Evolutionary conservation across 1,140 invertebrate species (phyloP), one percentile per base, ranked within the genome.

Genomic region (Habropoda laboriosa): DNA sequence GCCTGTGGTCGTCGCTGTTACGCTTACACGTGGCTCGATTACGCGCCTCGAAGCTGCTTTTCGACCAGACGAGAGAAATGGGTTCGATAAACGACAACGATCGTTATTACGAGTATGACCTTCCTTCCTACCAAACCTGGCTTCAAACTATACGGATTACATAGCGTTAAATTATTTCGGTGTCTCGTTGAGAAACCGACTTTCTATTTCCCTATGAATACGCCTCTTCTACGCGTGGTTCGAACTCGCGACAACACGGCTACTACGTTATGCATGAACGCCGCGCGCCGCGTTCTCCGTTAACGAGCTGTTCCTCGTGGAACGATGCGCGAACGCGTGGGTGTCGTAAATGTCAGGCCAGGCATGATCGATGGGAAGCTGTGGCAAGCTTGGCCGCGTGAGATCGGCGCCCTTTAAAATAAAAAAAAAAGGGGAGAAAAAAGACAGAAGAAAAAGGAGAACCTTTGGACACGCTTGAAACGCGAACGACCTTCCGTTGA

Each of bases 301-400:
- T 90, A 90, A 91, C 89, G 88, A 90, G 88, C 88, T 81, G 85
- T 90, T 85, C 60, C 60, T 27, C 74, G 88, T 82, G 81, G 72
- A 68, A 85, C 66, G 70, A 80, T 57, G 57, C 75, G 71, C 73
- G 81, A 83, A 76, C 60, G 49, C 64, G 81, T 68, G 81, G 74
- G 73, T 74, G 61, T 72, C 60, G 63, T 80, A 76, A 83, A 80
- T 53, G 77, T 66, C 35, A 45, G 5, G 0, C 72, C 8, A 0
- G n/a, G 38, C 47, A 74, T 83, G 73, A 83, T 81, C 77, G 74
- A 85, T 80, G 57, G 47, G 51, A 18, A 63, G 49, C 55, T 24
- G 42, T 24, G n/a, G 21, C 42, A n/a, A n/a, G n/a, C n/a, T n/a
- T n/a, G n/a, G 24, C 16, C 24, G 42, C 3, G n/a, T 1, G 40